Evolutionary conservation across 2,888 invertebrate genomes (phyloP).

Genomic region (Parapristionchus giblindavisi): DNA sequence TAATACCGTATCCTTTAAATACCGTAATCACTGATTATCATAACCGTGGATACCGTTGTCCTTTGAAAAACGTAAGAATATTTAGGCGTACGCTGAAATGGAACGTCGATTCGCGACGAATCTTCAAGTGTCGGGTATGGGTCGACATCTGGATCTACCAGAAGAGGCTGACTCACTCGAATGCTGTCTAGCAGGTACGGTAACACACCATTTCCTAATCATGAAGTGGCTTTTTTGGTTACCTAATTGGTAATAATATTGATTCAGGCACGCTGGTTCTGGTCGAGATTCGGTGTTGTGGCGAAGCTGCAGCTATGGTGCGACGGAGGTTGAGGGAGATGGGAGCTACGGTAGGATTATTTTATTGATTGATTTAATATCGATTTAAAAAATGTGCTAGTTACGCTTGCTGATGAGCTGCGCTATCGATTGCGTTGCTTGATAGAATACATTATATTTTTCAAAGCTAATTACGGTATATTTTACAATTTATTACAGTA

Average conservation of each 20-base stretch:
- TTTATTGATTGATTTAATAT: neutral
- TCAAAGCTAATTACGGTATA: neutral
- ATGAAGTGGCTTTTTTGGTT: neutral
- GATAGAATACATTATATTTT: neutral
- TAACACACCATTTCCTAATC: neutral
- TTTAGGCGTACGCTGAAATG: constrained; percentile 14
- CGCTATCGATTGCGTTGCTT: neutral
- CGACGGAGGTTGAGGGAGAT: constrained; percentile 39
- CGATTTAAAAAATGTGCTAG: no score
- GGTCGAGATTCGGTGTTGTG: constrained; percentile 41
- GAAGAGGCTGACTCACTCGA: constrained; percentile 8
- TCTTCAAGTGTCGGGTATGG: neutral
- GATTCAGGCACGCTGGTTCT: constrained; percentile 21
- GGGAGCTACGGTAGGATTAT: constrained; percentile 40
- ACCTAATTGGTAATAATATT: neutral
- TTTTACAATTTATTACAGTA: neutral
- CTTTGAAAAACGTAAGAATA: neutral
- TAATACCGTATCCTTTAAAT: neutral
- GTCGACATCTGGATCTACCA: neutral
- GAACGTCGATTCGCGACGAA: constrained; percentile 14
- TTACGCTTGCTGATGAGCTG: no score
- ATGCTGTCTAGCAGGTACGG: constrained; percentile 9
- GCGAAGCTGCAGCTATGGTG: constrained; percentile 38
- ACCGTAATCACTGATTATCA: neutral
- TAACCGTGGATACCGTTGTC: neutral